These are phyloP conservation scores for Plumapathes pennacea DNA, from an alignment of 92 coral and sea anemone species.

Conservation along the genomic window DNA sequence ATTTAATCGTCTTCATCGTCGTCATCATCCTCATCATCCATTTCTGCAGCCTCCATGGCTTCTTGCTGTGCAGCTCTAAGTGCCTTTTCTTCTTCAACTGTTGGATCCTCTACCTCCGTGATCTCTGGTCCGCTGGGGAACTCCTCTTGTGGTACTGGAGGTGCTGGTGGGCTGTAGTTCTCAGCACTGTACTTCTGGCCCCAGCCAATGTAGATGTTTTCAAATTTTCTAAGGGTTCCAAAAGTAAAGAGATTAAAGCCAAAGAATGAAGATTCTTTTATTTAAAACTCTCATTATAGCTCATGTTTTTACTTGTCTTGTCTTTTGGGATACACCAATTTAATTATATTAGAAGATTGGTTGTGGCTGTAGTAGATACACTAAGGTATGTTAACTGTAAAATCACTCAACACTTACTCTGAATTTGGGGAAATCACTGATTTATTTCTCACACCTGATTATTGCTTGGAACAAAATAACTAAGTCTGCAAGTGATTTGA, in stretches of 20 bases:
- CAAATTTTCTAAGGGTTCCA: slow-evolving; percentile 86
- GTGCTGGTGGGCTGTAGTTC: slow-evolving; percentile 99
- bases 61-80: slow-evolving; percentile 97
- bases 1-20: slow-evolving; percentile 86
- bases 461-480: too few relatives aligned
- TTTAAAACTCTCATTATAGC: too few relatives aligned
- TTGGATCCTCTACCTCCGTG: slow-evolving; percentile 95
- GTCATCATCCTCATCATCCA: slow-evolving; percentile 94
- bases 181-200: slow-evolving; percentile 97
- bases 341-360: background rate
- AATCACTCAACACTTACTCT: too few relatives aligned
- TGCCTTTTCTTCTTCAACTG: slow-evolving; percentile 98
- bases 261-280: too few relatives aligned
- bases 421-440: background rate
- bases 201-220: slow-evolving; percentile 95
- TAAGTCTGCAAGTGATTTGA: too few relatives aligned
- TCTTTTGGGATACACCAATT: background rate
- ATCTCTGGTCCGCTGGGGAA: slow-evolving; percentile 98
- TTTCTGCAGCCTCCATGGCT: slow-evolving; percentile 85
- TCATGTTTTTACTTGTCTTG: background rate
- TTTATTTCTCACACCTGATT: background rate
- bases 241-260: too few relatives aligned
- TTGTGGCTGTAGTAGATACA: background rate
- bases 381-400: background rate
- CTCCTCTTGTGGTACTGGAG: slow-evolving; percentile 95